A percentile compares a stretch with the other conserved stretches of the same genome.
Evolutionary conservation across 2,888 invertebrate genomes (phyloP).

Genomic region (Polydrusus tereticollis): DNA sequence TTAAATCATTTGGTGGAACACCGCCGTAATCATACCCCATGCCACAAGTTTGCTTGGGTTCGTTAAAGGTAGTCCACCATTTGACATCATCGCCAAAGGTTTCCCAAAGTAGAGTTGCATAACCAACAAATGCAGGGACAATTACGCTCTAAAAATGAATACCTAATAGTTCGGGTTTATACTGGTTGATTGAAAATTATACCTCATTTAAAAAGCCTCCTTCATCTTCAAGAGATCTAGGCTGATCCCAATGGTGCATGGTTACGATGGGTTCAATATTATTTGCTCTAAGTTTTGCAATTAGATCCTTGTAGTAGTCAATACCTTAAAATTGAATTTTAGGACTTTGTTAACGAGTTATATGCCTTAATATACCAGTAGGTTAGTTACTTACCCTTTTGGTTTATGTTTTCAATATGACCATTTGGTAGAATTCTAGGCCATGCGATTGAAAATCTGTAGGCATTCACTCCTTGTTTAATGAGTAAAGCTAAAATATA

Average conservation of each 20-base stretch:
- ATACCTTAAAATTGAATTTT: slow-evolving; percentile 64
- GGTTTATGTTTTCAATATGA: slow-evolving; percentile 62
- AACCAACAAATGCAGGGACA: slow-evolving; percentile 66
- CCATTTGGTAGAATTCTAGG: slow-evolving; percentile 74
- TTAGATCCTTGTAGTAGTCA: slow-evolving; percentile 73
- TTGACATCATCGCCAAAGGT: slow-evolving; percentile 58
- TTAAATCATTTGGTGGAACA: slow-evolving; percentile 60
- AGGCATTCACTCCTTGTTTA: slow-evolving; percentile 69
- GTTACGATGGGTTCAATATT: slow-evolving; percentile 72
- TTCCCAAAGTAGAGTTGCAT: slow-evolving; percentile 66
- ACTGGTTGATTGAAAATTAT: slow-evolving; percentile 68
- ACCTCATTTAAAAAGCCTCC: slow-evolving; percentile 67
- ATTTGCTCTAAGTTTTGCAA: slow-evolving; percentile 69
- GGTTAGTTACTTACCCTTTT: slow-evolving; percentile 69
- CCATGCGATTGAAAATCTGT: slow-evolving; percentile 77
- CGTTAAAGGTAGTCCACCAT: slow-evolving; percentile 62
- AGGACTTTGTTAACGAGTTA: too few relatives aligned
- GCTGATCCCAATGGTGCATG: slow-evolving; percentile 71
- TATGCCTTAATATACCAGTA: too few relatives aligned
- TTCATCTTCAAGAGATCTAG: slow-evolving; percentile 66
- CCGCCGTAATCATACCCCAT: slow-evolving; percentile 52
- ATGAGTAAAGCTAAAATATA: slow-evolving; percentile 69
- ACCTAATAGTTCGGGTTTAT: slow-evolving; percentile 63
- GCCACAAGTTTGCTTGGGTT: slow-evolving; percentile 55
- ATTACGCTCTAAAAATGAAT: slow-evolving; percentile 59